These are phyloP conservation scores for Isaurus tuberculatus DNA, from an alignment of 92 coral and sea anemone species.

Conservation along the genomic window DNA sequence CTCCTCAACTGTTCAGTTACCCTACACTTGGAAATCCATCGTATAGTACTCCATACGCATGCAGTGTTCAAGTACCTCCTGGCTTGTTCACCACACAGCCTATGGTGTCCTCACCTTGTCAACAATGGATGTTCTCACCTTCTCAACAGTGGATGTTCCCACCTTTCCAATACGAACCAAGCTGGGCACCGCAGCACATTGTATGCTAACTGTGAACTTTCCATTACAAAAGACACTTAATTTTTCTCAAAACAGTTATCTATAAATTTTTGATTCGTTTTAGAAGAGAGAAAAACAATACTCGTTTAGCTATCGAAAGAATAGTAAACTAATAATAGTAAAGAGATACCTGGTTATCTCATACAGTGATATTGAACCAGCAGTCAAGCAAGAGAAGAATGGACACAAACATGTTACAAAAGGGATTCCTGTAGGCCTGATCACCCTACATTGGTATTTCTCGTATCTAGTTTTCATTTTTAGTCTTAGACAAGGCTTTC, in stretches of 20 bases:
- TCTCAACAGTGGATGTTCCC: slow-evolving; percentile 6
- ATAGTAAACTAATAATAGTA: too few relatives aligned
- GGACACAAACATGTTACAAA: neutral
- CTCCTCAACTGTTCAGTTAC: slow-evolving; percentile 18
- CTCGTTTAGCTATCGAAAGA: neutral
- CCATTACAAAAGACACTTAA: neutral
- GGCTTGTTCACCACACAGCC: neutral
- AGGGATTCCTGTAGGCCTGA: slow-evolving; percentile 13
- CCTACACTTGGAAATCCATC: slow-evolving; percentile 15
- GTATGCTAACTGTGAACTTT: neutral
- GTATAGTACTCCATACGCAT: slow-evolving; percentile 30
- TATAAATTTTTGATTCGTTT: neutral
- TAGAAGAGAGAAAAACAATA: neutral
- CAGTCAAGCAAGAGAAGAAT: neutral
- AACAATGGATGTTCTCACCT: neutral
- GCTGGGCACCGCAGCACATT: slow-evolving; percentile 15
- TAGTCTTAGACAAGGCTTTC: slow-evolving; percentile 3
- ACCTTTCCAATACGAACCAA: neutral
- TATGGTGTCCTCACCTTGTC: neutral
- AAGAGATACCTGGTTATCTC: slow-evolving; percentile 19
- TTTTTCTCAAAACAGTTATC: neutral
- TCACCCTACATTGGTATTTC: slow-evolving; percentile 35
- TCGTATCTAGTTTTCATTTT: slow-evolving; percentile 24
- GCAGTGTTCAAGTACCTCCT: slow-evolving; percentile 13
- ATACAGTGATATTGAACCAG: slow-evolving; percentile 8